Base-by-base conservation (phyloP, 2,113 vertebrate genomes). In the Tautogolabrus adspersus region DNA sequence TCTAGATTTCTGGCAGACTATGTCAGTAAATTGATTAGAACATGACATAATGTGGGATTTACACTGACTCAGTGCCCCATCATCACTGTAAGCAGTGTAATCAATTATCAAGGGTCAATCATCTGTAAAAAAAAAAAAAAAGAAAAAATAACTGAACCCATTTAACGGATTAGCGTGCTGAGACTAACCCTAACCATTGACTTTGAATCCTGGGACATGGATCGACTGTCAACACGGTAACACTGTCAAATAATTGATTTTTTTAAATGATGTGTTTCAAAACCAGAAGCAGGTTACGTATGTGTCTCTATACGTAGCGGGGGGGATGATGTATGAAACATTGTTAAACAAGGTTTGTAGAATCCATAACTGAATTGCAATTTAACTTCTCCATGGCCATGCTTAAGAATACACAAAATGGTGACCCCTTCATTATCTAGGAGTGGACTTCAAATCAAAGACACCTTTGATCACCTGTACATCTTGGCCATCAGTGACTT, bases 61-160 rank as follows among this genome's bases (percentile, higher is more conserved):
- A 78, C 70, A 72, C 58, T 26, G 75, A 72, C 37, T 79, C 64
- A 8, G 9, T 85, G 66, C 74, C 51, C 46, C 59, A 61, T 78
- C 68, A 44, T 72, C 10, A 1, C 77, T 51, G 60, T 84, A 56
- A 89, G 87, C 77, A 56, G 72, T 84, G 79, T 75, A 81, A 90
- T 89, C 80, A 84, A 88, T 88, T 61, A 84, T 66, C 66, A 61
- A 5, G 77, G 79, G 91, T 89, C 72, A 82, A 66, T 90, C 63
- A 44, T 76, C 63, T 68, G 66, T 76, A 16, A 73, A 51, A 59
- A 58, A 73, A 51, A 59, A 58, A 44, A 73, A 55, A 64, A 51
- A 77, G 4, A 26, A 26, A 26, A 26, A 26, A 26, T 2, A 26
- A 51, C 60, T n/a, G 67, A 64, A 67, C 46, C 71, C 47, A 67